phyloP scores from a whole-genome alignment of 2,888 invertebrate genomes.

The Euspilapteryx auroguttella region DNA sequence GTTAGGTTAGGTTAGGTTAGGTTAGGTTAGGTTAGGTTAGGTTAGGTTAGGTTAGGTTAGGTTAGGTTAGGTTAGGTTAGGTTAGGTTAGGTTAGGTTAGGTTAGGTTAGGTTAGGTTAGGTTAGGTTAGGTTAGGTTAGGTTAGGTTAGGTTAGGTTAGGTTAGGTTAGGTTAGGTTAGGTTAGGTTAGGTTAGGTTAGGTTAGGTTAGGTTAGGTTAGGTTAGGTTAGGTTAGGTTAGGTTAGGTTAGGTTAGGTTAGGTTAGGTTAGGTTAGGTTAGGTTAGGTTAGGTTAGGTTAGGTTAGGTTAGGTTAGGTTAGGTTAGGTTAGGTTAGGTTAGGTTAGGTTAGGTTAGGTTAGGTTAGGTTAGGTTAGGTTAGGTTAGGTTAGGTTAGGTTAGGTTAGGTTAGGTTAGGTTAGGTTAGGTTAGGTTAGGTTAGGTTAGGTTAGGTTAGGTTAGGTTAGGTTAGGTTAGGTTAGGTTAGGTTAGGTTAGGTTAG shows the following conservation, averaged over 20 bases:
- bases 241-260: conserved; percentile 4
- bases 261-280: conserved; percentile 7
- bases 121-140: conserved; percentile 11
- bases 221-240: conserved; percentile 2
- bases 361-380: too few species aligned
- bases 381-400: too few species aligned
- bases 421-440: too few species aligned
- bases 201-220: conserved; percentile 3
- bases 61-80: conserved; percentile 9
- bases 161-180: conserved; percentile 5
- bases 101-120: conserved; percentile 10
- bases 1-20: conserved; percentile 10
- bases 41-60: conserved; percentile 11
- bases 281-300: conserved; percentile 8
- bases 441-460: conserved; percentile 4
- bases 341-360: conserved; percentile 5
- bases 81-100: conserved; percentile 9
- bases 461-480: conserved; percentile 2
- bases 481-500: too few species aligned
- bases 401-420: conserved; percentile 3
- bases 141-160: conserved; percentile 7
- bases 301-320: conserved; percentile 5
- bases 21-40: conserved; percentile 11
- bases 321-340: conserved; percentile 5
- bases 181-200: conserved; percentile 9